Conservation (phyloP, 2,797 vertebrate genomes). For the Silurus lanzhouensis region DNA sequence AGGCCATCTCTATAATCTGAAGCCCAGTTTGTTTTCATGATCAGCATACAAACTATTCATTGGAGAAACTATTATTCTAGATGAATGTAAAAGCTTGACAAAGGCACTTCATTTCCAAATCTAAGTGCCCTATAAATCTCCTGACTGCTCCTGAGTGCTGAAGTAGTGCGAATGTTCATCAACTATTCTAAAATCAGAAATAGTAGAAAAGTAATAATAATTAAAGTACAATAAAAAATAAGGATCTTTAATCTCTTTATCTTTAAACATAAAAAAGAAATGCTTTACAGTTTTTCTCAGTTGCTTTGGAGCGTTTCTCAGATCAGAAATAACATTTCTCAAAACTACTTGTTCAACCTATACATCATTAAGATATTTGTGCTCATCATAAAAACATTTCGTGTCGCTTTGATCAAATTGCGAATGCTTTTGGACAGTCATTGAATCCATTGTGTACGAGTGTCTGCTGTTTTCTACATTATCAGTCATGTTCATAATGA, state of each 20-base stretch:
- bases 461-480: too few relatives aligned
- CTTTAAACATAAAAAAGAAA: background rate
- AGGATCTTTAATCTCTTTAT: background rate
- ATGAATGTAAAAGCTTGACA: constrained; percentile 3
- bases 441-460: too few relatives aligned
- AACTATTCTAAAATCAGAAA: background rate
- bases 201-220: background rate
- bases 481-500: too few relatives aligned
- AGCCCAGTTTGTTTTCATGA: constrained; percentile 57
- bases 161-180: background rate
- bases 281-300: too few relatives aligned
- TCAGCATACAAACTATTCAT: constrained; percentile 59
- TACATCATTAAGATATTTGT: too few relatives aligned
- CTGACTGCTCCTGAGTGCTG: background rate
- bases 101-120: constrained; percentile 1
- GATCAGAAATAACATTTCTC: too few relatives aligned
- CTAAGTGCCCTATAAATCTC: constrained; percentile 5
- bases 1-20: constrained; percentile 57
- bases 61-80: background rate
- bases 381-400: too few relatives aligned
- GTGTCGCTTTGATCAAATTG: too few relatives aligned
- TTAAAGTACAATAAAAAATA: background rate
- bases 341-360: too few relatives aligned
- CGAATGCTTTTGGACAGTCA: too few relatives aligned
- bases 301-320: too few relatives aligned